Evolutionary conservation across 2,888 invertebrate genomes (phyloP), one percentile per base, ranked within the genome.

Genomic region (Folsomia manolachei): DNA sequence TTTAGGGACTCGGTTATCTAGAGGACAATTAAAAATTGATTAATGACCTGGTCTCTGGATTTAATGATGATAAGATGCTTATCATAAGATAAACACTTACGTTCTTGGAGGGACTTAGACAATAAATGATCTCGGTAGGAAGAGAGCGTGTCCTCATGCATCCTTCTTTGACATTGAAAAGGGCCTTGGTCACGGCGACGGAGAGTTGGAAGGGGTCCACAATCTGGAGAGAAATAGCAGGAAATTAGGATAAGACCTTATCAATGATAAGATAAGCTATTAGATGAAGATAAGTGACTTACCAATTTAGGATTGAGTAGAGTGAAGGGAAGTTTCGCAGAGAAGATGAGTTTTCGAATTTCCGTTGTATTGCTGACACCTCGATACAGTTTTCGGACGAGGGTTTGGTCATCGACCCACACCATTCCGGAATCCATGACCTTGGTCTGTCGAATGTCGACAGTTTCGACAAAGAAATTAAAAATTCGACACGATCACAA

Each of bases 1-100:
- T 83, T 84, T 65, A 92, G 84, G 74, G 91, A 90, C 77, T 88
- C 88, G 1, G 88, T 86, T 76, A 91, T 91, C 80, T 80, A 63
- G 9, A 73, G 66, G 21, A 60, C 7, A 39, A 9, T 56, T 56
- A 56, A n/a, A n/a, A n/a, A 56, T 56, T 56, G 19, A 7, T 56
- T 18, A 56, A n/a, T n/a, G n/a, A n/a, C n/a, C n/a, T n/a, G n/a
- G n/a, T n/a, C n/a, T n/a, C n/a, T 51, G 52, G 18, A 51, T 51
- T 25, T 24, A 63, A 21, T 2, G 26, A 23, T n/a, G 9, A 61
- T 61, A n/a, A n/a, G n/a, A n/a, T n/a, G n/a, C n/a, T 63, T 25
- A 63, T 63, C n/a, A 21, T 23, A 23, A 56, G 26, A 25, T 11
- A 63, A 63, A 63, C 26, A 39, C 51, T 70, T 75, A 80, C 80